Evolutionary conservation across 2,113 vertebrate genomes (phyloP).

Genomic region (Solea senegalensis): DNA sequence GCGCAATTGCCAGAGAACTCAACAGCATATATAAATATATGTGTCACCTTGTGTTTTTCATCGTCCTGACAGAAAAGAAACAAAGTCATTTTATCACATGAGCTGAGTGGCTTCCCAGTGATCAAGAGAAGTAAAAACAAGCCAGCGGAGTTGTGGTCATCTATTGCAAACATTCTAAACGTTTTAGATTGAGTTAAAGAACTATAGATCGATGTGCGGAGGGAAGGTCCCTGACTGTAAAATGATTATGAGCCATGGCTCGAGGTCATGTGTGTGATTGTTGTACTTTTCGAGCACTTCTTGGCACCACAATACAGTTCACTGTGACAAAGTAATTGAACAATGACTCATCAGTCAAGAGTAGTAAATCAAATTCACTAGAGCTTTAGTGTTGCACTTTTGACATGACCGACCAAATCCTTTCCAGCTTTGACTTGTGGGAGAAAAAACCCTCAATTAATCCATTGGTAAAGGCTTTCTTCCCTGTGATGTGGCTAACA

Average conservation of each 20-base stretch:
- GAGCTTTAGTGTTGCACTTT: slow-evolving; percentile 24
- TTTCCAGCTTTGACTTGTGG: neutral
- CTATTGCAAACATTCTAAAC: neutral
- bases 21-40: neutral
- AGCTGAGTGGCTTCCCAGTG: neutral
- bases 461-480: neutral
- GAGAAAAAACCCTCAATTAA: slow-evolving; percentile 15
- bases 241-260: slow-evolving; percentile 4
- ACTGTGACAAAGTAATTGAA: too few species aligned
- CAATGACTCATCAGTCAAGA: too few species aligned
- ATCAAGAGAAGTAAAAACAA: slow-evolving; percentile 7
- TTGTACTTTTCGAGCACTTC: neutral
- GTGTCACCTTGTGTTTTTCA: slow-evolving; percentile 9
- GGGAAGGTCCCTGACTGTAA: neutral
- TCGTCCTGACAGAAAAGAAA: slow-evolving; percentile 8
- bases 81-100: slow-evolving; percentile 9
- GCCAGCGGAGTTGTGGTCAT: neutral
- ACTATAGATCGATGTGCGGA: neutral
- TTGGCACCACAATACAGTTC: neutral
- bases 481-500: slow-evolving; percentile 6
- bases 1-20: slow-evolving; percentile 12
- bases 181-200: slow-evolving; percentile 9
- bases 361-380: slow-evolving; percentile 13
- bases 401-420: slow-evolving; percentile 26
- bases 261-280: neutral